These are phyloP conservation scores for Mya arenaria DNA, from an alignment of 1,140 invertebrate genomes.

Conservation along the genomic window DNA sequence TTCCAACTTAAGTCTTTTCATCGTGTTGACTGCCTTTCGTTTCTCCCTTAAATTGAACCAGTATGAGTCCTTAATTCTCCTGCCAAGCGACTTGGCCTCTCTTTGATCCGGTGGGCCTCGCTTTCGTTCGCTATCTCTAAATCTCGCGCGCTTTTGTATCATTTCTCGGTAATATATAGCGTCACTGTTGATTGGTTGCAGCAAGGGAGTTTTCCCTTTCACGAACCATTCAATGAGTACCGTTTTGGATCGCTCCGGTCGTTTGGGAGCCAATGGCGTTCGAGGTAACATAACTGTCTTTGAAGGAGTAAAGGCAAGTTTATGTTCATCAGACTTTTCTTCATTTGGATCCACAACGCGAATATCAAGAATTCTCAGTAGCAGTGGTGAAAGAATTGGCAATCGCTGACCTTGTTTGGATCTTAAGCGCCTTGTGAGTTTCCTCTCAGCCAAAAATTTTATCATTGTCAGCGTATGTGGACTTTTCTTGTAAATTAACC, in stretches of 20 bases:
- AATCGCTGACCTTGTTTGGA: constrained; percentile 37
- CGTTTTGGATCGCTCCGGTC: constrained; percentile 35
- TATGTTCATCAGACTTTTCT: neutral
- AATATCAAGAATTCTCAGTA: constrained; percentile 46
- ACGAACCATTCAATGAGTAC: constrained; percentile 56
- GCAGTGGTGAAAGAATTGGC: constrained; percentile 41
- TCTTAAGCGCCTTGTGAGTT: constrained; percentile 18
- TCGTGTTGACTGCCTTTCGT: constrained; percentile 36
- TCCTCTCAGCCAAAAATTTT: constrained; percentile 48
- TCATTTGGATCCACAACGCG: constrained; percentile 42
- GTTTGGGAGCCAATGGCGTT: neutral
- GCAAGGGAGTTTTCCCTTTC: constrained; percentile 48
- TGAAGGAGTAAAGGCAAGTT: neutral
- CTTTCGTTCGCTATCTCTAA: constrained; percentile 8
- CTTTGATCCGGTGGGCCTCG: constrained; percentile 27
- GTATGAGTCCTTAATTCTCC: constrained; percentile 45
- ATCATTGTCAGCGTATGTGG: constrained; percentile 50
- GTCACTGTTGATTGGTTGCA: constrained; percentile 53
- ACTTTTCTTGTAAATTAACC: constrained; percentile 48
- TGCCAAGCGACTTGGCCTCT: constrained; percentile 33
- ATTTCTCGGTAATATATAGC: constrained; percentile 55
- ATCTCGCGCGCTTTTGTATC: constrained; percentile 50
- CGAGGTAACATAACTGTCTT: constrained; percentile 14
- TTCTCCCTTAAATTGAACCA: constrained; percentile 43
- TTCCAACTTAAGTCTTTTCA: constrained; percentile 44